phyloP scores from a whole-genome alignment of 2,797 vertebrate genomes.

The Enteromius afrohamiltoni region DNA sequence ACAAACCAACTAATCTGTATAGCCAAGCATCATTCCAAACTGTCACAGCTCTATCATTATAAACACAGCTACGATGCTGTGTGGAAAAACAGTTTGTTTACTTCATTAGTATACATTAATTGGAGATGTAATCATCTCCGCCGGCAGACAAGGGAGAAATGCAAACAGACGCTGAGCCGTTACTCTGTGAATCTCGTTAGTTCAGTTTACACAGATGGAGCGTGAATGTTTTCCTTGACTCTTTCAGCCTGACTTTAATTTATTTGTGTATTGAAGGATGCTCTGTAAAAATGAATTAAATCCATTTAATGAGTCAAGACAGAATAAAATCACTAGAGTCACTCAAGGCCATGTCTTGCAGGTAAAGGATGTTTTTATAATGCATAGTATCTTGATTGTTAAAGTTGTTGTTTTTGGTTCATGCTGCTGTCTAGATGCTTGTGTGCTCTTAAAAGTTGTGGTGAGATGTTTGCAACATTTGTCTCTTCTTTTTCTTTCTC shows the following conservation, averaged over 20 bases:
- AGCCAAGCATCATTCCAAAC: not conserved
- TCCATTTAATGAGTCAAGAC: conserved; percentile 32
- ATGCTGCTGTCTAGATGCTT: no score
- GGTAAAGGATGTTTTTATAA: not conserved
- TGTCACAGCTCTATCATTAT: conserved; percentile 12
- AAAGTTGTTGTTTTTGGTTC: not conserved
- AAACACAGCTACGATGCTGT: not conserved
- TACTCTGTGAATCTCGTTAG: conserved; percentile 26
- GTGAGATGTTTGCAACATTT: not conserved
- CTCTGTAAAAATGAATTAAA: not conserved
- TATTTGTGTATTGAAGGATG: conserved; percentile 27
- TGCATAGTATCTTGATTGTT: not conserved
- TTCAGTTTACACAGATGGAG: conserved; percentile 44
- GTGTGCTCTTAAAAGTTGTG: not conserved
- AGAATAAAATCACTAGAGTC: conserved; percentile 8
- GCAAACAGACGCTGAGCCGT: conserved; percentile 38
- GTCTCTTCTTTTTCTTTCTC: not conserved
- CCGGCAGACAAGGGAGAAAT: conserved; percentile 12
- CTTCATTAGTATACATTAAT: conserved; percentile 40
- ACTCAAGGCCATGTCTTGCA: not conserved
- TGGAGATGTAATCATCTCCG: conserved; percentile 35
- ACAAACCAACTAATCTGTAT: conserved; percentile 3
- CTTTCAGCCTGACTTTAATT: conserved; percentile 12
- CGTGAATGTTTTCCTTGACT: conserved; percentile 30
- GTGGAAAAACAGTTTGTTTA: conserved; percentile 31